These are phyloP conservation scores for Psilopogon haemacephalus DNA, from an alignment of 2,113 vertebrate species.

Conservation along the genomic window DNA sequence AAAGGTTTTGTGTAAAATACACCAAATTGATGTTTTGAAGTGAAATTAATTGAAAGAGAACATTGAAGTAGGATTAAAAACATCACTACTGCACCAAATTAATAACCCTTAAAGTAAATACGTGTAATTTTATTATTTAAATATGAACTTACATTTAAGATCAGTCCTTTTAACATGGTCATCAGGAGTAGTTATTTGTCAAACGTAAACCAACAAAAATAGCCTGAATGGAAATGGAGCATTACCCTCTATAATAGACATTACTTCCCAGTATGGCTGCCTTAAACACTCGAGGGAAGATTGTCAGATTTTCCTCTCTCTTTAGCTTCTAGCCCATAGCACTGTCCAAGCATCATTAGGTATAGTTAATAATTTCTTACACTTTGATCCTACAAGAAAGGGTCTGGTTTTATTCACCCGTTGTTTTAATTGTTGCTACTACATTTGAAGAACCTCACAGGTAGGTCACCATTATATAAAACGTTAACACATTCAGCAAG, in stretches of 20 bases:
- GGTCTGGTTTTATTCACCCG: not conserved
- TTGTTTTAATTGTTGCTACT: slow-evolving; percentile 6
- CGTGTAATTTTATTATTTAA: not conserved
- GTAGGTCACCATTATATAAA: slow-evolving; percentile 13
- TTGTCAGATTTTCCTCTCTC: slow-evolving; percentile 2
- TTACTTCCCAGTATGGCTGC: not conserved
- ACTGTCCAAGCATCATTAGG: not conserved
- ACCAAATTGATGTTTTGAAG: not conserved
- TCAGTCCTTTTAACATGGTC: not conserved
- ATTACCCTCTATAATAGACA: not conserved
- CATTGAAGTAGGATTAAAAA: slow-evolving; percentile 23
- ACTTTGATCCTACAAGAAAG: slow-evolving; percentile 1
- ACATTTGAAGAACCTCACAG: not conserved
- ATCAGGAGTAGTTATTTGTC: not conserved
- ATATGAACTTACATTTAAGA: not conserved
- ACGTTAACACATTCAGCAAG: not conserved
- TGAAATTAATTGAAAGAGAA: not conserved
- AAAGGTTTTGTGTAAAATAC: slow-evolving; percentile 20
- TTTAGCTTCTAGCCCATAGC: slow-evolving; percentile 28
- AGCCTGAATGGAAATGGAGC: not conserved
- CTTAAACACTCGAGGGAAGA: slow-evolving; percentile 8
- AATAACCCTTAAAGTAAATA: not conserved
- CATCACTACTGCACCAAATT: not conserved
- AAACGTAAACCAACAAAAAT: not conserved
- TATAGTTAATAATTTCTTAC: slow-evolving; percentile 19